These are phyloP conservation scores for Chorisops tibialis DNA, from an alignment of 2,888 invertebrate genomes.

Conservation along the genomic window DNA sequence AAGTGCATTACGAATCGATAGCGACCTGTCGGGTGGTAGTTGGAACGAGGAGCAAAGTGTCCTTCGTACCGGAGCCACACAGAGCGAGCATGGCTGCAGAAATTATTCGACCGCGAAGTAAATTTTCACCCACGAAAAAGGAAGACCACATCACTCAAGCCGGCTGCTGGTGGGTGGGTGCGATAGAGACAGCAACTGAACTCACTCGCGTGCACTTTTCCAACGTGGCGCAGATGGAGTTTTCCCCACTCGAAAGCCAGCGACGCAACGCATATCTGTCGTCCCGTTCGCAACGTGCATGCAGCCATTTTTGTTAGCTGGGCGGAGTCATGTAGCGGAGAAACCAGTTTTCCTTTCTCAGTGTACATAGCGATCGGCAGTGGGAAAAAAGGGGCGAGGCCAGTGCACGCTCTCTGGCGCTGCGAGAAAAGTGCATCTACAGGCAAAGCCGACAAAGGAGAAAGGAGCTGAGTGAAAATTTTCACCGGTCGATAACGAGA, in stretches of 20 bases:
- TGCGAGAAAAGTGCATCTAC: neutral
- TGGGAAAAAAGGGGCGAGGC: slow-evolving; percentile 22
- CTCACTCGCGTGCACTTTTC: no score
- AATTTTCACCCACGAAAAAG: neutral
- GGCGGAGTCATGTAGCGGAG: slow-evolving; percentile 9
- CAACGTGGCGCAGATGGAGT: no score
- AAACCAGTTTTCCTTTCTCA: slow-evolving; percentile 9
- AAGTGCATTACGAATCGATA: slow-evolving; percentile 19
- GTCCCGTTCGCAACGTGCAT: neutral
- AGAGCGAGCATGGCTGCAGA: neutral
- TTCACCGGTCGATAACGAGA: no score
- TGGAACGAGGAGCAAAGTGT: no score
- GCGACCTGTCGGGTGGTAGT: neutral
- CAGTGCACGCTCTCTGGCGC: neutral
- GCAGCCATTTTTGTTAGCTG: slow-evolving; percentile 27
- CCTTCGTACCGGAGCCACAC: no score
- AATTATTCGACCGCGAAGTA: neutral
- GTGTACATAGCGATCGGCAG: neutral
- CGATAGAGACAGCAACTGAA: neutral
- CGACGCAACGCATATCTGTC: neutral
- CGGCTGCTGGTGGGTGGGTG: neutral
- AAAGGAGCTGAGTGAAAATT: neutral
- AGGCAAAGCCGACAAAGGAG: neutral
- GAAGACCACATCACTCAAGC: neutral
- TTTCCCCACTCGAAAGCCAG: neutral